Evolutionary conservation across 2,888 invertebrate species (phyloP).

Genomic region (Cheilosia soror): DNA sequence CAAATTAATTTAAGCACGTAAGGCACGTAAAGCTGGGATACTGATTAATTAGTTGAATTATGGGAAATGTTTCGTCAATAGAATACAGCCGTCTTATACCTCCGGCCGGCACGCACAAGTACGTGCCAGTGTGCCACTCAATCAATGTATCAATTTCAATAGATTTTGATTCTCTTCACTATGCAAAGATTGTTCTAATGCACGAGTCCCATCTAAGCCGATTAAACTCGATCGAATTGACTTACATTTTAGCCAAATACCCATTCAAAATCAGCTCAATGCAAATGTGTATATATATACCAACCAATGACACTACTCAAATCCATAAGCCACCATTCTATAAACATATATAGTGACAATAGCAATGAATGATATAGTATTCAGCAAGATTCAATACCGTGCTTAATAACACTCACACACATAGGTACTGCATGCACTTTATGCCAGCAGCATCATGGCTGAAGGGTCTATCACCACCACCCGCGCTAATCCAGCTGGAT

Average conservation of each 20-base stretch:
- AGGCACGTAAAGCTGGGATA: no score
- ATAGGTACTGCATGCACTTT: neutral
- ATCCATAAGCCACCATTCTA: slow-evolving; percentile 26
- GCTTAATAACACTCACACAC: neutral
- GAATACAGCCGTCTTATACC: no score
- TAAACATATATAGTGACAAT: slow-evolving; percentile 26
- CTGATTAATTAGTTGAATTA: no score
- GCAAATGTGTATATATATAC: neutral
- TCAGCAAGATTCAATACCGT: slow-evolving; percentile 25
- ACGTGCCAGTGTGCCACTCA: no score
- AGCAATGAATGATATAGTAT: slow-evolving; percentile 1
- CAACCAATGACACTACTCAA: slow-evolving; percentile 6
- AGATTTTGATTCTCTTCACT: neutral
- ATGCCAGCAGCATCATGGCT: neutral
- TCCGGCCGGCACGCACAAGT: no score
- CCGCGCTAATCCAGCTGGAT: slow-evolving; percentile 32
- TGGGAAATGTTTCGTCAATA: no score
- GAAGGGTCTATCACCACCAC: slow-evolving; percentile 5
- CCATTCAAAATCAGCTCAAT: neutral
- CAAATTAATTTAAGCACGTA: no score
- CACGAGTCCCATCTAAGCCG: neutral
- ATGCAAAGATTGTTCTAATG: neutral
- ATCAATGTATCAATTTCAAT: no score
- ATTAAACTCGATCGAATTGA: slow-evolving; percentile 11
- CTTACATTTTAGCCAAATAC: slow-evolving; percentile 1